Evolutionary conservation across 2,113 vertebrate genomes (phyloP).

Genomic region (Psittacara wagleri): DNA sequence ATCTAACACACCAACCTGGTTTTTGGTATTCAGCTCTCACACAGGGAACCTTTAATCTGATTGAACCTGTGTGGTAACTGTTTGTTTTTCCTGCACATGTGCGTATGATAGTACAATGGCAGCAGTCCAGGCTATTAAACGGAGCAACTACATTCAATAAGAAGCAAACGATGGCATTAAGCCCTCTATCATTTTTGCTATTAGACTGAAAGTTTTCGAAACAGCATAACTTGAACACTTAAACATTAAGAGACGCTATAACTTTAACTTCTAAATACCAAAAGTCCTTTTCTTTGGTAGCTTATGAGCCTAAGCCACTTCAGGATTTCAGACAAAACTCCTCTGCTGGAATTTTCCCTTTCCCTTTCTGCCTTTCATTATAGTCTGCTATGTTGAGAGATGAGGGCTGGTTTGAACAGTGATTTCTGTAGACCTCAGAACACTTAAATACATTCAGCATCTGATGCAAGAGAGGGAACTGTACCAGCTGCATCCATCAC

Average conservation of each 20-base stretch:
- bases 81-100: constrained; percentile 58
- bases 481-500: neutral
- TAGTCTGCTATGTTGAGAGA: neutral
- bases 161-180: constrained; percentile 29
- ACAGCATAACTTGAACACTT: neutral
- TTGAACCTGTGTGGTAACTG: constrained; percentile 34
- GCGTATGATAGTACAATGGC: neutral
- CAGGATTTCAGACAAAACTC: neutral
- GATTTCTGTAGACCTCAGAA: neutral
- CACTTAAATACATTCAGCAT: neutral
- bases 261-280: neutral
- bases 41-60: constrained; percentile 43
- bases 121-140: constrained; percentile 52
- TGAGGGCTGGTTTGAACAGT: neutral
- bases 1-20: constrained; percentile 5
- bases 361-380: neutral
- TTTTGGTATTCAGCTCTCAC: constrained; percentile 53
- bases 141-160: constrained; percentile 29
- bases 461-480: neutral
- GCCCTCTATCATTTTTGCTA: neutral
- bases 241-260: neutral
- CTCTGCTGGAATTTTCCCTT: neutral
- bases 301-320: neutral
- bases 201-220: constrained; percentile 13
- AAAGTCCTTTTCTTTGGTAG: neutral